These are phyloP conservation scores for Zophobas morio DNA, from an alignment of 1,140 invertebrate species.

Conservation along the genomic window DNA sequence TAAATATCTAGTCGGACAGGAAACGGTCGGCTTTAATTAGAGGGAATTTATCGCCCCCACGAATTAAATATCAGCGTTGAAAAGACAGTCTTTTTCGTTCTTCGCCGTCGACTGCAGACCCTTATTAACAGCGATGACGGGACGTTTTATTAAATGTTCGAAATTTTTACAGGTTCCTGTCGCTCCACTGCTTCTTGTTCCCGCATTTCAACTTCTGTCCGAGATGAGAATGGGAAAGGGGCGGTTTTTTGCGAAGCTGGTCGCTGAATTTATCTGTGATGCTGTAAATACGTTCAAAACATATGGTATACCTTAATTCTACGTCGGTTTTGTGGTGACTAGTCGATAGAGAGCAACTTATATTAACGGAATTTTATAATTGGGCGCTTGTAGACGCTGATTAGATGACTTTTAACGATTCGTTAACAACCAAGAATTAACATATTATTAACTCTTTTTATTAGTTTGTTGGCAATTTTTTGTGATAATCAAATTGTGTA, in stretches of 20 bases:
- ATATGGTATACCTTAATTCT: constrained; percentile 43
- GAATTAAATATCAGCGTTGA: constrained; percentile 9
- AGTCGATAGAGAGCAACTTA: constrained; percentile 42
- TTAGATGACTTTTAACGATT: constrained; percentile 30
- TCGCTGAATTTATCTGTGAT: constrained; percentile 52
- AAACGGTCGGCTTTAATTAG: constrained; percentile 31
- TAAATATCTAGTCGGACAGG: constrained; percentile 66
- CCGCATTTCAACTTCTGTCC: constrained; percentile 86
- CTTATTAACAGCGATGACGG: constrained; percentile 55
- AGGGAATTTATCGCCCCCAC: constrained; percentile 25
- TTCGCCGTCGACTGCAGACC: constrained; percentile 12
- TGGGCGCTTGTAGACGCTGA: background rate
- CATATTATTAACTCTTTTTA: constrained; percentile 28
- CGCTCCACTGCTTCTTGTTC: constrained; percentile 89
- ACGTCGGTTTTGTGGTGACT: constrained; percentile 44
- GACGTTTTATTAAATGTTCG: constrained; percentile 51
- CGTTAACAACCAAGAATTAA: constrained; percentile 53
- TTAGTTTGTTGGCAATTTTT: constrained; percentile 36
- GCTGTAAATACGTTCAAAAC: constrained; percentile 44
- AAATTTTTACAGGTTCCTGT: constrained; percentile 83
- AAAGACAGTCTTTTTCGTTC: background rate
- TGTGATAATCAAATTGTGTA: constrained; percentile 38
- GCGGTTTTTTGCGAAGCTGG: background rate
- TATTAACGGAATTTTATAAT: constrained; percentile 8
- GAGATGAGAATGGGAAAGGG: constrained; percentile 62